Percentiles rank a stretch among this genome's conserved stretches.
phyloP scores from a whole-genome alignment of 2,797 vertebrate genomes.

The Triplophysa bombifrons region DNA sequence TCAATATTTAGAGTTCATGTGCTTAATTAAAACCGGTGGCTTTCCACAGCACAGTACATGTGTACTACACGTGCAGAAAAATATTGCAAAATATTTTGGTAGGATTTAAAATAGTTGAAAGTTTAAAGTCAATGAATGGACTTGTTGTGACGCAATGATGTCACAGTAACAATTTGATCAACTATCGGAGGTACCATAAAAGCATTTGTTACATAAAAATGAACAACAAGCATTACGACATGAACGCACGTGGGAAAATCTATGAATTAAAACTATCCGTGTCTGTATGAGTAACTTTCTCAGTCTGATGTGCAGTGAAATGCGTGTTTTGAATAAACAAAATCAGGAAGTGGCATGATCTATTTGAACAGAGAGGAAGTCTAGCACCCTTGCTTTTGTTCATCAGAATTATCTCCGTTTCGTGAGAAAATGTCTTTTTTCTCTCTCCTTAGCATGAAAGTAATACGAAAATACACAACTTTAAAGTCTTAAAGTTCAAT shows the following conservation, averaged over 20 bases:
- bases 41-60: not conserved
- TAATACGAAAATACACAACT: not conserved
- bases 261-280: not conserved
- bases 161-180: not conserved
- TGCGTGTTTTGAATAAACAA: conserved; percentile 61
- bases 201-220: not conserved
- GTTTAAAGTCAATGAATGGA: not conserved
- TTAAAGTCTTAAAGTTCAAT: not conserved
- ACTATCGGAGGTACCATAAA: no score
- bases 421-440: not conserved
- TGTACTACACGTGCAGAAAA: not conserved
- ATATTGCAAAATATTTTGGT: not conserved
- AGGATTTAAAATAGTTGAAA: no score
- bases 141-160: not conserved
- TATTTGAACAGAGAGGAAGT: conserved; percentile 66
- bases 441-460: not conserved
- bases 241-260: not conserved
- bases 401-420: not conserved
- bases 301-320: conserved; percentile 39
- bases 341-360: conserved; percentile 66
- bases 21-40: conserved; percentile 25
- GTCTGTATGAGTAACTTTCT: not conserved
- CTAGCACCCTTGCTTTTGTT: conserved; percentile 43
- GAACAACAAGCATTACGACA: not conserved
- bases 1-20: conserved; percentile 34